Evolutionary conservation across 1,140 invertebrate genomes (phyloP), one percentile per base, ranked within the genome.

Genomic region (Drosophila oshimai): DNA sequence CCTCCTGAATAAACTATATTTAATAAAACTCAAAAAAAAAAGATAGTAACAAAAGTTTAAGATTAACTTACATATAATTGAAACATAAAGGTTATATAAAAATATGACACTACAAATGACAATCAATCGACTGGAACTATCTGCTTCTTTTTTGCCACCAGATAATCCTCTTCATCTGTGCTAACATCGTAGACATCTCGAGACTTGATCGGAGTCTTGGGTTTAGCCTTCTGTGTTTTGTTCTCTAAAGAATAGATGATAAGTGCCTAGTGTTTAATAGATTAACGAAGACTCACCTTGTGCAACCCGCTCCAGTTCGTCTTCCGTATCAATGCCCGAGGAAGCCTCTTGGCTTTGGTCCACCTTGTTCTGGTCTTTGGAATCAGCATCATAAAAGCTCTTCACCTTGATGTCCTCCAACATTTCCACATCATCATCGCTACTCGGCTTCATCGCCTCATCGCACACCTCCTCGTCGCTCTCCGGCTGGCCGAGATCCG

Each of bases 391-490:
- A 6, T 42, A 29, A 13, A 5, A 22, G 3, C 18, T 33, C n/a
- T 9, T 15, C 4, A 69, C 3, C 17, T 17, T 26, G 3, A 13
- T 34, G 4, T 26, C 13, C 12, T 9, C 24, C 4, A 29, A 7
- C 29, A 33, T 24, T n/a, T 41, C 17, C 18, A 44, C 37, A 39
- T 55, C 33, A 15, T 29, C 26, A 13, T 50, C 45, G 3, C 17
- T 41, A 10, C 26, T 37, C 6, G 86, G 77, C 26, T 45, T 89
- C 15, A 69, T 73, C 18, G 77, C 74, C 78, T 87, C 76, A 54
- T 92, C 91, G 29, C 73, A 86, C 12, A 93, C 76, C 88, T 93
- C 93, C 24, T 92, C 92, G 60, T 93, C 93, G 49, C 92, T 93
- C 46, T 92, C 92, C 2, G 89, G 69, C 64, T 90, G 74, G 10